Base-by-base conservation (phyloP, 2,888 invertebrate genomes). In the Pseudanteris insignis region DNA sequence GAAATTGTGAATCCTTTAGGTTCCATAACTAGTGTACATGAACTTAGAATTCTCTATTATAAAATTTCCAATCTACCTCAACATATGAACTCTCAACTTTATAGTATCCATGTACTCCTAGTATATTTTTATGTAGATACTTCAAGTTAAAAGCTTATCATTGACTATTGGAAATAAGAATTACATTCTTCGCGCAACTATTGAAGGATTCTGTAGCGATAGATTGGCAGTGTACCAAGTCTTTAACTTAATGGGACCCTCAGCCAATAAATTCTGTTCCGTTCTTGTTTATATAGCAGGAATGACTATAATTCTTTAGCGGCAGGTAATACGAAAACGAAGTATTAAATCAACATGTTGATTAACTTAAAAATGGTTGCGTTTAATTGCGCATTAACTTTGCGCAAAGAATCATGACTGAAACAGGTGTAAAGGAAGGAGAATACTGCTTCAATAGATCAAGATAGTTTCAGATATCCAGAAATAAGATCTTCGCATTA, bases 21-120 rank as follows among this genome's bases (percentile, higher is more conserved):
- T 6, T 68, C 68, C 1, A 67, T 66, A 53, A 64, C 60, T 2
- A 30, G 46, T 12, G 34, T 66, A 1, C 67, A 66, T 15, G 66
- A 67, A 43, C 24, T 67, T n/a, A 60, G 58, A 2, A 34, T 26
- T n/a, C 63, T 65, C 32, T 64, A 65, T 21, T 41, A 30, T 30
- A 29, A 30, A 10, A 29, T 41, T 12, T 1, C 15, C 0, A 41
- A 41, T 30, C 30, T 61, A 3, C 64, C 63, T 9, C 6, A 25
- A 8, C 54, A 64, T 6, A 57, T 67, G 51, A 64, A 62, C 25
- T 67, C 65, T 8, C 46, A 62, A 12, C 13, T 67, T 1, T 33
- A 28, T 18, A 50, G 50, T 6, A 64, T 60, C 7, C 64, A 66
- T 21, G 32, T 60, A 12, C 47, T 64, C 2, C 11, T 32, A 2